Evolutionary conservation across 2,797 vertebrate species (phyloP).

Genomic region (Denticeps clupeoides): DNA sequence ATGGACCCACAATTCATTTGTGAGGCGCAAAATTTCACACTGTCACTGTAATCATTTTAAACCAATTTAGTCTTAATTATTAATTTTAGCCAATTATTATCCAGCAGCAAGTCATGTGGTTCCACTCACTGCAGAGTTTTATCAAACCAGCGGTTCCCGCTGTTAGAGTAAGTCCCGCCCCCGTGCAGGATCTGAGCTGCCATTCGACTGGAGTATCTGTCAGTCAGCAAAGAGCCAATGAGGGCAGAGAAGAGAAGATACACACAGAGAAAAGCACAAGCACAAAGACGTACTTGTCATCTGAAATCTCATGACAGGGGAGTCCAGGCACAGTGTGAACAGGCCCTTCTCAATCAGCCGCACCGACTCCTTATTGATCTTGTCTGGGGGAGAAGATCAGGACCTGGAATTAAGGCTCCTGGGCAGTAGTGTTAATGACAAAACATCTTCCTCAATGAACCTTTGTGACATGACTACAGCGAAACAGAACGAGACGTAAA

Average conservation of each 20-base stretch:
- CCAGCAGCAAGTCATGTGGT: not conserved
- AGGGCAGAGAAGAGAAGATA: too few relatives aligned
- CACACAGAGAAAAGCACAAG: not conserved
- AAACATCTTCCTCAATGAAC: too few relatives aligned
- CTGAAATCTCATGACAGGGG: constrained; percentile 71
- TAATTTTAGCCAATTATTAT: too few relatives aligned
- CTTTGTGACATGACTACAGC: too few relatives aligned
- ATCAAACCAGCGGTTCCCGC: constrained; percentile 79
- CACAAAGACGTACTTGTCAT: too few relatives aligned
- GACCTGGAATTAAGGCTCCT: too few relatives aligned
- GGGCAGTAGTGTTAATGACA: too few relatives aligned
- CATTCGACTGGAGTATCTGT: constrained; percentile 71
- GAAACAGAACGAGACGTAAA: too few relatives aligned
- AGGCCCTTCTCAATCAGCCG: constrained; percentile 64
- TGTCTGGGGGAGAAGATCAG: constrained; percentile 43
- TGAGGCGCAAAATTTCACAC: too few relatives aligned
- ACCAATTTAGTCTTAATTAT: too few relatives aligned
- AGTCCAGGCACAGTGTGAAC: constrained; percentile 68
- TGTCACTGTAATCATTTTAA: too few relatives aligned
- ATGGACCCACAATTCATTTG: too few relatives aligned
- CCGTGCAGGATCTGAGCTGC: constrained; percentile 72
- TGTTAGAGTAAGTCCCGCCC: constrained; percentile 73
- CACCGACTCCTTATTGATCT: constrained; percentile 72
- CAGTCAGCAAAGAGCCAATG: constrained; percentile 29
- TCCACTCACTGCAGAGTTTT: constrained; percentile 49